Base-by-base conservation (phyloP, 1,140 invertebrate genomes). In the Trichomalopsis sarcophagae region DNA sequence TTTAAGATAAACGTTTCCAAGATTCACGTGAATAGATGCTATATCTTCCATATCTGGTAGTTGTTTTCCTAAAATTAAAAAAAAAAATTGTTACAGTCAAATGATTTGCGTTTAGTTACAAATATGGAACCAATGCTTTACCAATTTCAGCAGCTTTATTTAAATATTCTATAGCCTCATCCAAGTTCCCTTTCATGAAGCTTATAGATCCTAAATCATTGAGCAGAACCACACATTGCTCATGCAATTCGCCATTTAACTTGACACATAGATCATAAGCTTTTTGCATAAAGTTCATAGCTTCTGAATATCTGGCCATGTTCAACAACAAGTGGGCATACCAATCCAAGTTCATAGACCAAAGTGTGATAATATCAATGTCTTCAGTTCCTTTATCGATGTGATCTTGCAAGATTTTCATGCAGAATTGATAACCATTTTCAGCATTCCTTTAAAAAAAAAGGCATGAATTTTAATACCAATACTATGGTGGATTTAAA, bases 181-280 rank as follows among this genome's bases (percentile, higher is more conserved):
- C 94, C 86, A 95, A 93, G 85, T 97, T 94, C 85, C 96, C 93
- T 93, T 93, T 93, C 88, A 95, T 88, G 92, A 95, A 95, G 86
- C 94, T 95, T 14, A 97, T 94, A 73, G 96, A 96, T 62, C 96
- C 97, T 82, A 98, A 94, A 91, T 98, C 97, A 94, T 98, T 98
- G 10, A 98, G 91, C 66, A 98, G 93, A 33, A 97, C 92, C 27
- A 97, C 95, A 85, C 95, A 95, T 90, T 98, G 96, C 88, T 96
- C 95, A 88, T 95, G 95, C 11, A 95, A 91, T 84, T 95, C 90
- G 10, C 97, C 97, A 90, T 96, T 92, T 1, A 96, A 89, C 90
- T 95, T 92, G 76, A 93, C 89, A 83, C 96, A 96, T 86, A 96
- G 93, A 36, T 96, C 92, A 87, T 96, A 95, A 62, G 97, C 95